These are phyloP conservation scores for Ameiurus melas DNA, from an alignment of 2,113 vertebrate species.

Conservation along the genomic window DNA sequence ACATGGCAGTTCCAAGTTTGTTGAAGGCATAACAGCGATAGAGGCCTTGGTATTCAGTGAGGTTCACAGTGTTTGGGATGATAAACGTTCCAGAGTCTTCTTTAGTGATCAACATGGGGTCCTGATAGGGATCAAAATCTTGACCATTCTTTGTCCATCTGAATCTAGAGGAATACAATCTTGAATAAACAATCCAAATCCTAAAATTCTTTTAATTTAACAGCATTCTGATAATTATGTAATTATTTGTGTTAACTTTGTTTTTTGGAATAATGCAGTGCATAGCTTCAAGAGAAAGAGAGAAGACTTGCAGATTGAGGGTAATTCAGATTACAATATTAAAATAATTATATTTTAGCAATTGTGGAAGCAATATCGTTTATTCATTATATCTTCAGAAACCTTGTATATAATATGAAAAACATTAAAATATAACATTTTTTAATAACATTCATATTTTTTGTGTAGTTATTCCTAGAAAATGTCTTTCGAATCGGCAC, in stretches of 20 bases:
- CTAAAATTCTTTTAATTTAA: not conserved
- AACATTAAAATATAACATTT: not conserved
- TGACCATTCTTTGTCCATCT: slow-evolving; percentile 89
- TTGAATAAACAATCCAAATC: not conserved
- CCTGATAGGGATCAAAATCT: slow-evolving; percentile 81
- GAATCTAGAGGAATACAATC: slow-evolving; percentile 71
- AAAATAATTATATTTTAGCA: not conserved
- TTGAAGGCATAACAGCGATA: slow-evolving; percentile 91
- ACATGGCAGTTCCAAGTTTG: slow-evolving; percentile 85
- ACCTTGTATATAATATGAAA: not conserved
- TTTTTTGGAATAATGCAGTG: not conserved
- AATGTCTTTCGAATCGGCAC: too few species aligned
- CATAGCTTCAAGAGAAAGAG: not conserved
- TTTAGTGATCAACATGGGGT: slow-evolving; percentile 76
- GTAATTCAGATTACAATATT: not conserved
- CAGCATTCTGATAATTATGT: not conserved
- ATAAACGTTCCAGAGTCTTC: slow-evolving; percentile 88
- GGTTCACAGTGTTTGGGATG: slow-evolving; percentile 87
- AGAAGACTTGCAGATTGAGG: not conserved
- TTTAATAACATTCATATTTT: not conserved
- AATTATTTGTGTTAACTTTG: not conserved
- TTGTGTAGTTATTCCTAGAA: not conserved
- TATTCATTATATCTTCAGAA: not conserved
- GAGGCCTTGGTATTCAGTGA: slow-evolving; percentile 86
- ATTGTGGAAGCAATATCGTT: not conserved